phyloP scores from a whole-genome alignment of 1,140 invertebrate genomes.

The Linepithema humile region DNA sequence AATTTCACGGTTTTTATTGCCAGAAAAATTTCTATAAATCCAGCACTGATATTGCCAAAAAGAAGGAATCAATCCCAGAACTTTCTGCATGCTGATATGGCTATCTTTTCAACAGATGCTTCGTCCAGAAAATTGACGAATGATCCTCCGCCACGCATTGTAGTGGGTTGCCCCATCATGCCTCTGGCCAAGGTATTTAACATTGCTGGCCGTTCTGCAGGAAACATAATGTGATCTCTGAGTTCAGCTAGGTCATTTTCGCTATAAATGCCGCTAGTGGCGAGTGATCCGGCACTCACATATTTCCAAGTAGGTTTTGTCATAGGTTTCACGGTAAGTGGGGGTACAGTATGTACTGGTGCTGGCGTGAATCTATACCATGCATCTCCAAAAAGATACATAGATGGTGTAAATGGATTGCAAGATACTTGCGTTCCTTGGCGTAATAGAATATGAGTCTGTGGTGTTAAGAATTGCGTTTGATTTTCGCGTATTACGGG shows the following conservation, averaged over 20 bases:
- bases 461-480: not conserved
- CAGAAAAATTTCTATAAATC: not conserved
- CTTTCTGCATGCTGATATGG: not conserved
- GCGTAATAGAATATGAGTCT: not conserved
- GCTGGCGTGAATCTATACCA: not conserved
- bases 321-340: not conserved
- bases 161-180: not conserved
- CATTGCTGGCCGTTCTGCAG: not conserved
- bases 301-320: not conserved
- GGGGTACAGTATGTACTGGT: not conserved
- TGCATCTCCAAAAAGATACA: not conserved
- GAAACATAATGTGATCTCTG: conserved; percentile 20
- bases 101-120: not conserved
- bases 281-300: not conserved
- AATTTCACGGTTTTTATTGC: not conserved
- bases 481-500: not conserved
- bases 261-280: conserved; percentile 1
- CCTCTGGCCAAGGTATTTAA: not conserved
- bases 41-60: not conserved
- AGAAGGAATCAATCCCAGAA: not conserved
- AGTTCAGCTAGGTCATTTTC: not conserved
- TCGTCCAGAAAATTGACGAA: not conserved
- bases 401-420: not conserved
- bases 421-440: not conserved
- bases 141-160: not conserved